phyloP scores from a whole-genome alignment of 2,113 vertebrate genomes.

The Tursiops truncatus region DNA sequence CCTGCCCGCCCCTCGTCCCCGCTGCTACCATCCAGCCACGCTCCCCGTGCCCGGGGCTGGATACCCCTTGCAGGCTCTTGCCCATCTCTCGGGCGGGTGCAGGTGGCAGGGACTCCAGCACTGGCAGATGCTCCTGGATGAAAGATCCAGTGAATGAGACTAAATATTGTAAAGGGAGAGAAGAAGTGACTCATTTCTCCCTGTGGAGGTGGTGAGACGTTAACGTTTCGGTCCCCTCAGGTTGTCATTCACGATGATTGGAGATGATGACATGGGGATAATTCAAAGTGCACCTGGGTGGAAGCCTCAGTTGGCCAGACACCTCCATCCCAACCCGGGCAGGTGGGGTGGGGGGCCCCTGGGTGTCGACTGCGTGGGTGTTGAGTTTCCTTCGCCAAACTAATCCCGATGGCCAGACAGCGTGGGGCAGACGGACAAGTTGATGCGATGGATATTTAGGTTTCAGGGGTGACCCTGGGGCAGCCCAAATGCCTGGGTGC shows the following conservation, averaged over 20 bases:
- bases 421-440: background rate
- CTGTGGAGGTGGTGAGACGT: conserved; percentile 46
- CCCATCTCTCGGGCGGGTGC: rapidly evolving
- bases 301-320: background rate
- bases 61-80: background rate
- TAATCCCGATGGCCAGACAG: background rate
- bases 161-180: conserved; percentile 65
- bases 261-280: conserved; percentile 62
- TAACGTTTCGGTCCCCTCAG: conserved; percentile 74
- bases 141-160: conserved; percentile 23
- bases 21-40: background rate
- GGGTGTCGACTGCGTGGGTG: background rate
- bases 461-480: conserved; percentile 75
- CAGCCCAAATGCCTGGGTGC: conserved; percentile 84
- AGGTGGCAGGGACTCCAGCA: rapidly evolving
- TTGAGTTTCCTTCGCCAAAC: background rate
- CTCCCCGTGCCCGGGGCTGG: background rate
- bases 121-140: background rate
- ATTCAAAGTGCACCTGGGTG: conserved; percentile 19
- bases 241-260: conserved; percentile 75
- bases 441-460: conserved; percentile 74
- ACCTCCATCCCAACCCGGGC: background rate
- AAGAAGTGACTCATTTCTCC: conserved; percentile 68
- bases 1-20: background rate
- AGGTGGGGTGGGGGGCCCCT: background rate